phyloP scores from a whole-genome alignment of 2,113 vertebrate genomes.

The Xiphorhynchus elegans region DNA sequence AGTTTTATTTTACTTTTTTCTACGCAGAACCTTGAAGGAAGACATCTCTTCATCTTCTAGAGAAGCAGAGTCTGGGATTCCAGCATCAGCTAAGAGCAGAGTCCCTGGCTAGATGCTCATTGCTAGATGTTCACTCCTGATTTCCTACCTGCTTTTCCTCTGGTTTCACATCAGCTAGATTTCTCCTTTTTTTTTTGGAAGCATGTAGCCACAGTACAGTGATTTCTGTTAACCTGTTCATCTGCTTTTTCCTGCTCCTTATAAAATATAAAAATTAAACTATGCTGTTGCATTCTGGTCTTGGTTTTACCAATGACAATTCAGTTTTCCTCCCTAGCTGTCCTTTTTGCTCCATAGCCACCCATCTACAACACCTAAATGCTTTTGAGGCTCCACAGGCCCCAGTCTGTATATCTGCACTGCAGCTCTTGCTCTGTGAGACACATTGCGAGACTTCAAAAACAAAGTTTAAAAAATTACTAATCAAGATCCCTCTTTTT shows the following conservation, averaged over 20 bases:
- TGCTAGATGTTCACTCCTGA: neutral
- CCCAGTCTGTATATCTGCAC: neutral
- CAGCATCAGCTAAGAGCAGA: neutral
- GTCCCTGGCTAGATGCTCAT: neutral
- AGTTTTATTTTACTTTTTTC: neutral
- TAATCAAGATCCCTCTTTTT: neutral
- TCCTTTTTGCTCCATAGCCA: neutral
- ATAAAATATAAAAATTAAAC: neutral
- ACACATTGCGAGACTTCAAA: neutral
- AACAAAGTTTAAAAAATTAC: neutral
- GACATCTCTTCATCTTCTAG: neutral
- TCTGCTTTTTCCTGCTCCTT: neutral
- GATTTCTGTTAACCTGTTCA: neutral
- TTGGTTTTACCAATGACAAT: neutral
- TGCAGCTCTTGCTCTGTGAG: neutral
- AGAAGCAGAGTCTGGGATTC: neutral
- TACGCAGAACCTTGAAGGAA: neutral
- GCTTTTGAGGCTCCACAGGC: neutral
- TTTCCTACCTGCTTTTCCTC: neutral
- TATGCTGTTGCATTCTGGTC: neutral
- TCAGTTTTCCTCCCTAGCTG: neutral
- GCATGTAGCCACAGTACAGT: neutral
- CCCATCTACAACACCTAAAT: neutral
- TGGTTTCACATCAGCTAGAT: rapidly evolving
- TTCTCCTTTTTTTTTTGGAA: neutral